These are phyloP conservation scores for Ardeotis arabs DNA, from an alignment of 2,113 vertebrate genomes.

Conservation along the genomic window DNA sequence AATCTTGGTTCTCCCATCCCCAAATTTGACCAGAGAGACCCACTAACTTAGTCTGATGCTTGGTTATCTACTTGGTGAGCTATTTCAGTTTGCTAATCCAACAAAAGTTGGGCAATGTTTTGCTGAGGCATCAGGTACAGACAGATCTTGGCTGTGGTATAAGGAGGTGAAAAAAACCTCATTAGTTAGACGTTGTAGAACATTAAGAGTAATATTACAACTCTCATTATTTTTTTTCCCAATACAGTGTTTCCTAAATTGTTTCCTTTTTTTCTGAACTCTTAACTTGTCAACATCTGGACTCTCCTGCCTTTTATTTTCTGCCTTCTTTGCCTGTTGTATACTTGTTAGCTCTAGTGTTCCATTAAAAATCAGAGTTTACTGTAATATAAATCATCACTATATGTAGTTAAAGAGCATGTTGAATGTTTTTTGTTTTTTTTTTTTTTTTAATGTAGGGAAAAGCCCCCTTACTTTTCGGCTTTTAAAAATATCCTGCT, in stretches of 20 bases:
- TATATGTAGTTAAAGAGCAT: not conserved
- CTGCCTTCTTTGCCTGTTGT: not conserved
- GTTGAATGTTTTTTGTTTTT: not conserved
- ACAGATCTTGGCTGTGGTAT: not conserved
- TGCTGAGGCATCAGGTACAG: not conserved
- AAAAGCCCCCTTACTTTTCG: not conserved
- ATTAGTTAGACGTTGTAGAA: not conserved
- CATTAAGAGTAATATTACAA: not conserved
- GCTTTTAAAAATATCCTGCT: not conserved
- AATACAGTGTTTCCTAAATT: not conserved
- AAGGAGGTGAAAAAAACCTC: accelerated
- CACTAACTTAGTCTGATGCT: not conserved
- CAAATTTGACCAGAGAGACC: not conserved
- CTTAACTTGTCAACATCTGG: not conserved
- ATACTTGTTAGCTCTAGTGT: not conserved
- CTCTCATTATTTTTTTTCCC: no score
- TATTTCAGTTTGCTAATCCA: not conserved
- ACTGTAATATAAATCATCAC: not conserved
- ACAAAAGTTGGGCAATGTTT: not conserved
- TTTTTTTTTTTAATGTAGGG: not conserved
- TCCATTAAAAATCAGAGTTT: not conserved
- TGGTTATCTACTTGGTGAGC: not conserved
- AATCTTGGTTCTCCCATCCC: not conserved
- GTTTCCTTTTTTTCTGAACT: not conserved
- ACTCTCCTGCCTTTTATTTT: not conserved